Evolutionary conservation across 1,140 invertebrate species (phyloP).

Genomic region (Drosophila trapezifrons): DNA sequence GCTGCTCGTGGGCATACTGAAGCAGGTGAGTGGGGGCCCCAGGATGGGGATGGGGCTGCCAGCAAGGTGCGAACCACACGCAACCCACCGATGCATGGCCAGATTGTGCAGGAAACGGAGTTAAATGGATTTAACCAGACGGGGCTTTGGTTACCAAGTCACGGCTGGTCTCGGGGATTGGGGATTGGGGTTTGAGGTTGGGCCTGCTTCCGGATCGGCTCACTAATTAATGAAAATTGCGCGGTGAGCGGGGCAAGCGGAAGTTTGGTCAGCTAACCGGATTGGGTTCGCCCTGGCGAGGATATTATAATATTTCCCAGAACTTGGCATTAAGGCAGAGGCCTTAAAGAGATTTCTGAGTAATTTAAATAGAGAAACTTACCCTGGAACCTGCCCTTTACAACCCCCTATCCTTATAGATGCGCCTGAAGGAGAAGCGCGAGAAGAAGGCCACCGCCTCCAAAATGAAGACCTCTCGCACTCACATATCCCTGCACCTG

Average conservation of each 20-base stretch:
- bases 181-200: not conserved
- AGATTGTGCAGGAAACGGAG: constrained; percentile 74
- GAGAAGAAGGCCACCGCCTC: constrained; percentile 88
- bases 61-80: constrained; percentile 73
- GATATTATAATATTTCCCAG: not conserved
- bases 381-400: not conserved
- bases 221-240: constrained; percentile 78
- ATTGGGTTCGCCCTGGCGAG: constrained; percentile 21
- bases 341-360: no score
- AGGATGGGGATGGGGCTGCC: not conserved
- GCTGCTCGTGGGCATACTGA: constrained; percentile 93
- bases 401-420: constrained; percentile 82
- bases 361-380: no score
- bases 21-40: constrained; percentile 87
- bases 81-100: constrained; percentile 74
- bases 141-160: constrained; percentile 22
- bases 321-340: no score
- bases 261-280: constrained; percentile 36
- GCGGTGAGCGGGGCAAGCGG: constrained; percentile 28
- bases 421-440: constrained; percentile 90
- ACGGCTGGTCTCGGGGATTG: not conserved
- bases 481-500: constrained; percentile 90
- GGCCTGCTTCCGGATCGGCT: constrained; percentile 40
- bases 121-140: constrained; percentile 65
- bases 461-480: constrained; percentile 87